Base-by-base conservation (phyloP, 2,888 invertebrate genomes). In the Ecdyonurus torrentis region DNA sequence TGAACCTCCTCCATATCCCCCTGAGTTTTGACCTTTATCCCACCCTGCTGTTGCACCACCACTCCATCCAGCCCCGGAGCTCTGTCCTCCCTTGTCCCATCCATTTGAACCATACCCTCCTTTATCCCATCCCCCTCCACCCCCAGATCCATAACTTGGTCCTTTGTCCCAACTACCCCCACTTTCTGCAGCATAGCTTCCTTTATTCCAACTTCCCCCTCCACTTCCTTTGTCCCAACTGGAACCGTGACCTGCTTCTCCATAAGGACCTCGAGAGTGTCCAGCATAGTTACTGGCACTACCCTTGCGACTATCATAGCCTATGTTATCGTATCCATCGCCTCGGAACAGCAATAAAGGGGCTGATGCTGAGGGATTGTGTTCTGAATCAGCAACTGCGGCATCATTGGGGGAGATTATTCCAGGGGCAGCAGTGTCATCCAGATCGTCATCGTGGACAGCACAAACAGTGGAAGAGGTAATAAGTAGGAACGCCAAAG, bases 231-330 rank as follows among this genome's bases (percentile, higher is more conserved):
- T 5, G 7, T 20, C 22, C 55, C 20, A 18, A 7, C 7, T n/a
- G 5, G 15, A 55, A n/a, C 19, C 55, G n/a, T 5, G 7, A 20
- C 55, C 55, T 5, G 5, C n/a, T 5, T 22, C 22, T 10, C 55
- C 55, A 7, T 55, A 20, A 22, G 5, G 7, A 20, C 7, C 19
- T 22, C 19, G 3, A n/a, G 22, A 22, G 55, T 55, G 22, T 22
- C 55, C 55, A 10, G 15, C 22, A n/a, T 55, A 7, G 20, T 7
- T 7, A 22, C 3, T 55, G 20, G n/a, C 55, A 5, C 55, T n/a
- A 55, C 55, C 55, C 20, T 55, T 55, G 55, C 22, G 55, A n/a
- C 55, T 55, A 22, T 55, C 55, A n/a, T 55, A 55, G 55, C 55
- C 55, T 5, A 55, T 5, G 55, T 55, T 55, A n/a, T 55, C 55